Base-by-base conservation (phyloP, 1,140 invertebrate genomes). In the Ooceraea biroi region DNA sequence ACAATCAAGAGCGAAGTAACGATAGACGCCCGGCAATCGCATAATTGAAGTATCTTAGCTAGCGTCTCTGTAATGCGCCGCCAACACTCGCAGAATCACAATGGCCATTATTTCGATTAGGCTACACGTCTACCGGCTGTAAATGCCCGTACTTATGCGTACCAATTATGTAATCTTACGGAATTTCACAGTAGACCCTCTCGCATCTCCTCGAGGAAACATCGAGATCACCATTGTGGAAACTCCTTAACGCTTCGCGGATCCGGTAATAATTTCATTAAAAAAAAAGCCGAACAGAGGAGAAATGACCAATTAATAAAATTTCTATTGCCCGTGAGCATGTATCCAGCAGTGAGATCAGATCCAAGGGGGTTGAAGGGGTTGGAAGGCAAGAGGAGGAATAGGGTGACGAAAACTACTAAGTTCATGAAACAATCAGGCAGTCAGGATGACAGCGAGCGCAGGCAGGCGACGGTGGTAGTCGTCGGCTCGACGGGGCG, bases 341-440 rank as follows among this genome's bases (percentile, higher is more conserved):
- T n/a, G 65, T 65, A 46, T 80, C 52, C 12, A 71, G 17, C 1
- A 55, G 7, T 36, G 25, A 30, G 41, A 44, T 30, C 36, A 27
- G 22, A 80, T 36, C 36, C 48, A 25, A 57, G 50, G 14, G 25
- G 22, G 12, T 27, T 10, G 65, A 48, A n/a, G n/a, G n/a, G n/a
- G n/a, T n/a, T n/a, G n/a, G n/a, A n/a, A n/a, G n/a, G n/a, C n/a
- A n/a, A n/a, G 1, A 22, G 30, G 36, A 44, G 17, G 63, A 30
- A 69, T 12, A 72, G 65, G 36, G 76, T 80, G 76, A 71, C 36
- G 76, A 80, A 80, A 80, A 80, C 50, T 80, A 27, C 65, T 36
- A 71, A 80, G 76, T 71, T 80, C 76, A 80, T 80, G 76, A 80
- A 80, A 80, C 76, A 80, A 80, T 80, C 76, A 71, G 52, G 76